phyloP scores from a whole-genome alignment of 2,797 vertebrate species.

The Pseudomugil tenellus region DNA sequence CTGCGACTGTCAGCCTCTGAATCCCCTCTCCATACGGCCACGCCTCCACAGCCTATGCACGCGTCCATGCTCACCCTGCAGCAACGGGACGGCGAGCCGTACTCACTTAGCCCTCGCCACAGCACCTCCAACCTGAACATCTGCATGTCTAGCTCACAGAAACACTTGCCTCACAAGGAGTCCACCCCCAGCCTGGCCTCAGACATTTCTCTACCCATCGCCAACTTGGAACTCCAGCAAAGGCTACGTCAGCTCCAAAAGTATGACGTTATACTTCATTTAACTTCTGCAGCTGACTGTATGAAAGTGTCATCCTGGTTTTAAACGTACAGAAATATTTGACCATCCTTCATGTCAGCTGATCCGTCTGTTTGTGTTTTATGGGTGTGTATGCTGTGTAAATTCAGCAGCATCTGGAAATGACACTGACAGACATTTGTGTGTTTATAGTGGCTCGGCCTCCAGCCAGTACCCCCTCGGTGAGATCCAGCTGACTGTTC shows the following conservation, averaged over 20 bases:
- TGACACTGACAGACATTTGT: constrained; percentile 50
- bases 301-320: constrained; percentile 9
- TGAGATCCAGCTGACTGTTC: constrained; percentile 94
- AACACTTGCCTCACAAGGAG: constrained; percentile 87
- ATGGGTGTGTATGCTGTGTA: not conserved
- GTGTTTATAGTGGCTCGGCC: constrained; percentile 86
- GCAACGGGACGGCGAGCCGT: constrained; percentile 67
- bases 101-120: constrained; percentile 77
- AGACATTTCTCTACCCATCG: constrained; percentile 91
- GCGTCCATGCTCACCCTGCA: constrained; percentile 70
- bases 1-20: constrained; percentile 58
- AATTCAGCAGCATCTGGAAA: constrained; percentile 16
- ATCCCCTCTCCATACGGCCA: constrained; percentile 56
- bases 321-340: constrained; percentile 19
- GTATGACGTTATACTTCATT: constrained; percentile 64
- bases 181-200: constrained; percentile 96
- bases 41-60: constrained; percentile 49
- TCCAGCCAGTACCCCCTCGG: constrained; percentile 90
- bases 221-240: constrained; percentile 92
- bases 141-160: constrained; percentile 84
- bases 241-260: constrained; percentile 93
- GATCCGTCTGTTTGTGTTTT: not conserved
- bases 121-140: constrained; percentile 85
- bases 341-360: not conserved
- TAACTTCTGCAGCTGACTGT: constrained; percentile 2